phyloP scores from a whole-genome alignment of 1,140 invertebrate species.

The Drosophila kohkoa region DNA sequence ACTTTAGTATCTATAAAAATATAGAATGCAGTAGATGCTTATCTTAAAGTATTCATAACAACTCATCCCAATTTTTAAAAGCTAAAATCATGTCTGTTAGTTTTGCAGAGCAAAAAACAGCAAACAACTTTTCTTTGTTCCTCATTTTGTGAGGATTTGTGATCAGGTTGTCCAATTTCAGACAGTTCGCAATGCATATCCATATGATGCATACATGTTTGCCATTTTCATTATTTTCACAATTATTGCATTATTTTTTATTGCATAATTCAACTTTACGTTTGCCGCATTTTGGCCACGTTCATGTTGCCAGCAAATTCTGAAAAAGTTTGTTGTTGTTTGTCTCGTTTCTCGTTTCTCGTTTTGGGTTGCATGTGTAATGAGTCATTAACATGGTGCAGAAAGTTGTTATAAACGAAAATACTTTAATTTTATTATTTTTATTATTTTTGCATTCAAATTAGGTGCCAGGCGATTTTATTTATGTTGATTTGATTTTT shows the following conservation, averaged over 20 bases:
- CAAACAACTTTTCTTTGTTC: slow-evolving; percentile 15
- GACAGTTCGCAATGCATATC: not conserved
- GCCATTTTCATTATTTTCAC: slow-evolving; percentile 58
- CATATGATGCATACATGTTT: slow-evolving; percentile 32
- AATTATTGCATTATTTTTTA: slow-evolving; percentile 76
- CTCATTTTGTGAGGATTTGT: slow-evolving; percentile 4
- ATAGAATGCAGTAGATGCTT: no score
- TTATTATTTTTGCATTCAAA: slow-evolving; percentile 67
- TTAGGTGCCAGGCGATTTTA: slow-evolving; percentile 73
- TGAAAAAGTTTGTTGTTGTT: slow-evolving; percentile 51
- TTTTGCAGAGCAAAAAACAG: slow-evolving; percentile 18
- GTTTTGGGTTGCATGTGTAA: slow-evolving; percentile 76
- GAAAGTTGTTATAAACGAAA: slow-evolving; percentile 49
- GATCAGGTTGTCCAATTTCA: not conserved
- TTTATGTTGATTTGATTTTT: slow-evolving; percentile 64
- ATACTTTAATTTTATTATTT: slow-evolving; percentile 54
- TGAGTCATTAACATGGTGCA: slow-evolving; percentile 78
- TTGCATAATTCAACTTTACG: slow-evolving; percentile 76
- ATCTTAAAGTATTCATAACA: slow-evolving; percentile 7
- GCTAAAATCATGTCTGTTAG: slow-evolving; percentile 15
- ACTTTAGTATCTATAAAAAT: no score
- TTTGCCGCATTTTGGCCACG: slow-evolving; percentile 78
- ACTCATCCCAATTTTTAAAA: slow-evolving; percentile 24
- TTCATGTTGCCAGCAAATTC: slow-evolving; percentile 74
- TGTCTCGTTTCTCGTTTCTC: slow-evolving; percentile 40